Evolutionary conservation across 2,113 vertebrate species (phyloP), one percentile per base, ranked within the genome.

Genomic region (Amphilophus citrinellus): DNA sequence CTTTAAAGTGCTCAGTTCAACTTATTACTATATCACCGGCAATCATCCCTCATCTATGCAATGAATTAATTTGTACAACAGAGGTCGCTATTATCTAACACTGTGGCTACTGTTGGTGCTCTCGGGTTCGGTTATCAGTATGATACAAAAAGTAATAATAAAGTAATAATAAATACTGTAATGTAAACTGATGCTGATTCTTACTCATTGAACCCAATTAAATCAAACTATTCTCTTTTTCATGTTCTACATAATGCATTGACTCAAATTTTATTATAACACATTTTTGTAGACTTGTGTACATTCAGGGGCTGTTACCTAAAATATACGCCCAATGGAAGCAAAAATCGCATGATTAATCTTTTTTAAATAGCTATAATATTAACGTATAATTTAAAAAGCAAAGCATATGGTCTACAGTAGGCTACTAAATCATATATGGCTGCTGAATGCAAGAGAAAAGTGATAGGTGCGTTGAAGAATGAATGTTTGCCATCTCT

Each of bases 71-170:
- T 76, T 56, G 14, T 17, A 60, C 95, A 91, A 63, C 84, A 95
- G 95, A 89, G 84, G 92, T 39, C 93, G 65, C 79, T 92, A 73
- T 89, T 65, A 50, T 53, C 77, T 61, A 18, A 78, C 56, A 10
- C 4, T 62, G 10, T 20, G 32, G 1, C 15, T 13, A 0, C 47
- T 22, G 17, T 5, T n/a, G 39, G 10, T 15, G 24, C 3, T 7
- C 30, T 63, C 24, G n/a, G 2, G 18, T 73, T 3, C 20, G 11
- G 17, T 78, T 22, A 27, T 35, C 42, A 58, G 7, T 15, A 9
- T 35, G 47, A 35, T 73, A 8, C 18, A n/a, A 73, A 56, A 76
- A 50, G 17, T 59, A 5, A 3, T 56, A 1, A 44, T 47, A 17
- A 82, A 80, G 37, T 7, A 35, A 7, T 35, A 35, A 39, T 47